These are phyloP conservation scores for Malurus splendens DNA, from an alignment of 2,797 vertebrate genomes.

Conservation along the genomic window DNA sequence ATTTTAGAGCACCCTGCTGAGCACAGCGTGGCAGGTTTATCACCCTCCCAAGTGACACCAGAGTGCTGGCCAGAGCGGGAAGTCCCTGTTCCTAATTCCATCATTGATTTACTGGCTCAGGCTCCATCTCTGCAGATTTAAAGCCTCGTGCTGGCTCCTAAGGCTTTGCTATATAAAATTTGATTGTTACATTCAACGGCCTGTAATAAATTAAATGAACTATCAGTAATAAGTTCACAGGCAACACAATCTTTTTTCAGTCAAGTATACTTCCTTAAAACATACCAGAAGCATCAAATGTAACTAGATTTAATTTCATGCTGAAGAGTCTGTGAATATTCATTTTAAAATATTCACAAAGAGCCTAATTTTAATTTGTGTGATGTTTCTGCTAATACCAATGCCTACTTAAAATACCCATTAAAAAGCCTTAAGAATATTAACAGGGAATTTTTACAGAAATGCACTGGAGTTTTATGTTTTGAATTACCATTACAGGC, in stretches of 20 bases:
- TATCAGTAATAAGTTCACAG: constrained; percentile 39
- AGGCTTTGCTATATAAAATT: constrained; percentile 5
- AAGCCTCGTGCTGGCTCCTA: constrained; percentile 8
- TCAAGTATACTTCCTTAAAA: constrained; percentile 38
- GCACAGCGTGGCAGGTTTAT: not conserved
- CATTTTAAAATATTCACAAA: constrained; percentile 61
- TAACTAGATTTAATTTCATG: constrained; percentile 47
- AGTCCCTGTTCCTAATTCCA: not conserved
- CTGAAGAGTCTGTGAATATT: constrained; percentile 52
- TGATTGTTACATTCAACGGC: not conserved
- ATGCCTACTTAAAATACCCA: constrained; percentile 67
- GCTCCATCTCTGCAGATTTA: not conserved
- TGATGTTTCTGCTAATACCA: constrained; percentile 69
- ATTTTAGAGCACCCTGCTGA: not conserved
- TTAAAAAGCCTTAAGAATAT: constrained; percentile 72
- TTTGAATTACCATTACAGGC: constrained; percentile 70
- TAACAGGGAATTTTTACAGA: constrained; percentile 65
- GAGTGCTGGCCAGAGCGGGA: not conserved
- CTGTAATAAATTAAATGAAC: constrained; percentile 45
- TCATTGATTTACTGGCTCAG: not conserved
- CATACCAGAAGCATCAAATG: not conserved
- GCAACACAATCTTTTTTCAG: constrained; percentile 28
- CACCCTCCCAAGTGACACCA: not conserved
- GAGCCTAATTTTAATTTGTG: constrained; percentile 70
- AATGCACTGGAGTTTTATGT: constrained; percentile 63